phyloP scores from a whole-genome alignment of 2,888 invertebrate species.

The Caenorhabditis panamensis region DNA sequence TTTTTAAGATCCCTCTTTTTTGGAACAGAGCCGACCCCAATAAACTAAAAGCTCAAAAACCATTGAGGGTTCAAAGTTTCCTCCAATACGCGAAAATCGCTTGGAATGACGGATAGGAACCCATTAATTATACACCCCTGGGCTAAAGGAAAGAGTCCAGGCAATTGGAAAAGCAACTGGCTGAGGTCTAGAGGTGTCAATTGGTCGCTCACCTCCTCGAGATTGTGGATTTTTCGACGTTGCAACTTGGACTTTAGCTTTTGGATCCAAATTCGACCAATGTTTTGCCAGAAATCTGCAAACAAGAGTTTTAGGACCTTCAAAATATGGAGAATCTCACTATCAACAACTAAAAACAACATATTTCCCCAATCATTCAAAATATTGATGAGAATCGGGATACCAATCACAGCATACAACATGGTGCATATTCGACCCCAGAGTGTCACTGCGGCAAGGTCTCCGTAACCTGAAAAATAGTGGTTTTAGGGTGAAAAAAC shows the following conservation, averaged over 20 bases:
- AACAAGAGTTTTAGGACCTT: too few species aligned
- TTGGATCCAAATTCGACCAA: slow-evolving; percentile 30
- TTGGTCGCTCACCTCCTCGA: slow-evolving; percentile 41
- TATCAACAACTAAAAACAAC: slow-evolving; percentile 83
- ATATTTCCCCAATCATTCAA: slow-evolving; percentile 95
- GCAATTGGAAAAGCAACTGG: too few species aligned
- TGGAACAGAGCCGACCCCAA: too few species aligned
- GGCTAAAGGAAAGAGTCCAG: background rate
- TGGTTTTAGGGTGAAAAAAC: background rate
- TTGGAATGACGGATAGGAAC: background rate
- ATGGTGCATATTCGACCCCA: slow-evolving; percentile 92
- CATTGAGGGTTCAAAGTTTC: background rate
- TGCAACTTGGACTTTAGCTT: slow-evolving; percentile 23
- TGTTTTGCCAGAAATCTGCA: slow-evolving; percentile 58
- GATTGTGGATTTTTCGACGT: slow-evolving; percentile 30
- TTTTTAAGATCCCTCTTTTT: too few species aligned
- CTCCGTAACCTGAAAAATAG: slow-evolving; percentile 85
- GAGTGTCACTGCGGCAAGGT: slow-evolving; percentile 91
- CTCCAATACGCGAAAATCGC: background rate
- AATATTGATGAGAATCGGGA: slow-evolving; percentile 94
- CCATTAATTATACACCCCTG: slow-evolving; percentile 13
- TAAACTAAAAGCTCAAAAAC: background rate
- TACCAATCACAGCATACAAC: slow-evolving; percentile 93
- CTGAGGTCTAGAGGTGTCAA: slow-evolving; percentile 29
- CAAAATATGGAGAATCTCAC: slow-evolving; percentile 66